These are phyloP conservation scores for Gasteruption jaculator DNA, from an alignment of 2,888 invertebrate species.

Conservation along the genomic window DNA sequence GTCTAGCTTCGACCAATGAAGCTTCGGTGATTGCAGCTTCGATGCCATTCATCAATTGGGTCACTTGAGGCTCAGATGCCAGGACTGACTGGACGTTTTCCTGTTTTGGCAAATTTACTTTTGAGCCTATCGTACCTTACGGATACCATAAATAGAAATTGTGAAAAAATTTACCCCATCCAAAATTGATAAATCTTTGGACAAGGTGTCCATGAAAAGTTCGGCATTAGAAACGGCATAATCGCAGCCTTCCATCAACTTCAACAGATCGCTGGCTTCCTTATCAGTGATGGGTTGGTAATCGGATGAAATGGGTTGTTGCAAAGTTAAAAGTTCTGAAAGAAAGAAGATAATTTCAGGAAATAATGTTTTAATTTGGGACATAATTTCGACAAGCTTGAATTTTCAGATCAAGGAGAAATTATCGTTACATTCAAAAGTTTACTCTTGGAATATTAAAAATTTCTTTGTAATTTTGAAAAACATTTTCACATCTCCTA, in stretches of 20 bases:
- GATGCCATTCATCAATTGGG: slow-evolving; percentile 76
- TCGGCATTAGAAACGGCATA: slow-evolving; percentile 87
- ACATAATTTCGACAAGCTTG: too few species aligned
- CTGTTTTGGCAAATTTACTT: slow-evolving; percentile 40
- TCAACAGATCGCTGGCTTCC: slow-evolving; percentile 80
- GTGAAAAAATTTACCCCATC: slow-evolving; percentile 65
- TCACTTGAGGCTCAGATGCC: slow-evolving; percentile 76
- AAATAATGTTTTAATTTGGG: background rate
- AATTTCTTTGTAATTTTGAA: background rate
- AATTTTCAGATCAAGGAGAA: too few species aligned
- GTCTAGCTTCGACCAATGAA: slow-evolving; percentile 66
- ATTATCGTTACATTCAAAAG: too few species aligned
- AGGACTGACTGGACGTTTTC: slow-evolving; percentile 90
- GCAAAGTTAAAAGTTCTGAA: slow-evolving; percentile 40
- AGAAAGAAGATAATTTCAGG: slow-evolving; percentile 9
- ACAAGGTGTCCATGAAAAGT: slow-evolving; percentile 71
- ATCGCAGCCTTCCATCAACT: slow-evolving; percentile 79
- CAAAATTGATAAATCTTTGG: slow-evolving; percentile 77
- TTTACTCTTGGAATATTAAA: too few species aligned
- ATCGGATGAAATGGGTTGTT: slow-evolving; percentile 52
- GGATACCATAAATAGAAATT: slow-evolving; percentile 10
- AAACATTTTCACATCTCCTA: slow-evolving; percentile 24
- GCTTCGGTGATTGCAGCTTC: slow-evolving; percentile 75
- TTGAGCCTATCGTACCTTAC: slow-evolving; percentile 7
- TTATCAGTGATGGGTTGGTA: slow-evolving; percentile 77